Percentiles rank a stretch among this genome's conserved stretches.
Conservation (phyloP, 1,140 invertebrate genomes). For the Drosophila lacertosa region DNA sequence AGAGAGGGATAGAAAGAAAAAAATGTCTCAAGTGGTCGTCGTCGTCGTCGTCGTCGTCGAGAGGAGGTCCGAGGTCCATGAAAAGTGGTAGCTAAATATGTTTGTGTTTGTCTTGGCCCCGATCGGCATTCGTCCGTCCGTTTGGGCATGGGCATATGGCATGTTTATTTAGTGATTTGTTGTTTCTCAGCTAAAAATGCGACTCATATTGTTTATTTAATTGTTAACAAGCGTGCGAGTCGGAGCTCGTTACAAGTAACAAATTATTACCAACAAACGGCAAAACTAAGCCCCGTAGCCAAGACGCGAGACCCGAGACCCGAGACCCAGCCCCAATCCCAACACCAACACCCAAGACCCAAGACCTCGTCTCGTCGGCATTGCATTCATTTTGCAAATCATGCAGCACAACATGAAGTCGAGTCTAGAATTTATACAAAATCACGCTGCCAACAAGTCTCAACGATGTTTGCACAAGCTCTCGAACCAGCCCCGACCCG, state of each 20-base stretch:
- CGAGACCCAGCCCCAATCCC: not conserved
- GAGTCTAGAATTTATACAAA: conserved; percentile 70
- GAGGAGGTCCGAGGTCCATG: conserved; percentile 30
- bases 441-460: conserved; percentile 80
- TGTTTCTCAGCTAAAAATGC: conserved; percentile 62
- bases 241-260: conserved; percentile 74
- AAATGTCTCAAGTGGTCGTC: conserved; percentile 75
- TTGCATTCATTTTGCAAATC: conserved; percentile 61
- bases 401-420: conserved; percentile 37
- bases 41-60: too few relatives aligned
- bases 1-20: conserved; percentile 20
- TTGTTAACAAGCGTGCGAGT: conserved; percentile 76
- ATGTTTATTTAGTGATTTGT: conserved; percentile 78
- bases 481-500: conserved; percentile 34
- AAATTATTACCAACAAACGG: conserved; percentile 68
- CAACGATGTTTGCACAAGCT: conserved; percentile 76
- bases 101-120: conserved; percentile 58
- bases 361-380: not conserved
- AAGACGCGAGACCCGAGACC: not conserved
- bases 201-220: conserved; percentile 82
- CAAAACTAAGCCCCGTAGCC: conserved; percentile 18
- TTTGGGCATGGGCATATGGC: conserved; percentile 4
- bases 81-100: conserved; percentile 62
- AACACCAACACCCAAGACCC: not conserved
- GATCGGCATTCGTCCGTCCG: conserved; percentile 27